Evolutionary conservation across 2,888 invertebrate species (phyloP), one percentile per base, ranked within the genome.

Genomic region (Girardia tigrina): DNA sequence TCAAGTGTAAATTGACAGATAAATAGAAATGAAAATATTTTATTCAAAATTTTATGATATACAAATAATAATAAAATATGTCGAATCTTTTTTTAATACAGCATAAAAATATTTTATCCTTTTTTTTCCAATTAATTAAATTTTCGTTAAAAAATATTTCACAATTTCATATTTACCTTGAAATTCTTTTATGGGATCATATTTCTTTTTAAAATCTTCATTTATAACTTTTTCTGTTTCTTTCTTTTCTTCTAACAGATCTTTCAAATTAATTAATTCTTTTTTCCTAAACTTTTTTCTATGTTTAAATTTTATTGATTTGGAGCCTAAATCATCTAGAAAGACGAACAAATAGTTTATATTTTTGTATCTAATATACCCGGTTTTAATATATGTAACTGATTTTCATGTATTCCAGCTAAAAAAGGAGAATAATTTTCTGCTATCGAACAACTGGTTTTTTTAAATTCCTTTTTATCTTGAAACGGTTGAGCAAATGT

Each of bases 401-500:
- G 56, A 56, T 56, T 56, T 4, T 56, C n/a, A 56, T 12, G 20
- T 20, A 8, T 56, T 56, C 56, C 56, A 12, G 56, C 56, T 8
- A 56, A 6, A 56, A 8, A 56, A 56, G 56, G 56, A 8, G 56
- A 56, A 56, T 56, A 56, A 56, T 56, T 56, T 56, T 56, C 56
- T 12, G 56, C 56, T 4, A 56, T 56, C 4, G 56, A 56, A 56
- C 2, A 8, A 56, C 56, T 56, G 20, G 23, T 6, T 56, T 4
- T 4, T n/a, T 56, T 56, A n/a, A 56, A 56, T 12, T 56, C n/a
- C 56, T 56, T 56, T 56, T 56, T 56, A 8, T 8, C 56, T 12
- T 56, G 56, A 56, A 56, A 56, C 23, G 56, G 56, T n/a, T 56
- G 56, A 56, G 84, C 82, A 75, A 80, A 80, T 0, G 84, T 84